These are phyloP conservation scores for Rhinopomastus cyanomelas DNA, from an alignment of 2,113 vertebrate genomes.

Conservation along the genomic window DNA sequence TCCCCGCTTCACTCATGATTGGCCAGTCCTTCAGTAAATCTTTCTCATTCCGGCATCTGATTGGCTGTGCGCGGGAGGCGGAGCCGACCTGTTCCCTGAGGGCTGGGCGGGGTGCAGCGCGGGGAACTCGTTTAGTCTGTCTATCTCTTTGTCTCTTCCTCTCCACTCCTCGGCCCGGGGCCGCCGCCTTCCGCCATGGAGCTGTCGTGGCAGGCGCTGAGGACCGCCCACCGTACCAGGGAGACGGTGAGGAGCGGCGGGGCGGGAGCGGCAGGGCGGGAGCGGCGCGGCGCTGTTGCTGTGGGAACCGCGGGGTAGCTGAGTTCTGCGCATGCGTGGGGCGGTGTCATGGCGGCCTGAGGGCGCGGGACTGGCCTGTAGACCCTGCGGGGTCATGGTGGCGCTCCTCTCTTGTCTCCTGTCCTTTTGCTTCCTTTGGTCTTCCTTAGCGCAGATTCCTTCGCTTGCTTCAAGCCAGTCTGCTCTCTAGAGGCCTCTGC, in stretches of 20 bases:
- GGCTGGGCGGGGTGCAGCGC: too few species aligned
- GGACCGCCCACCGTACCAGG: constrained; percentile 73
- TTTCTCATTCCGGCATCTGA: not conserved
- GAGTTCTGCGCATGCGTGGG: not conserved
- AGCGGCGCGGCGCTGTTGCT: not conserved
- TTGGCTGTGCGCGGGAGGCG: not conserved
- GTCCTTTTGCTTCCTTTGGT: too few species aligned
- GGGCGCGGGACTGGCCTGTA: too few species aligned
- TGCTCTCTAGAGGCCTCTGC: too few species aligned
- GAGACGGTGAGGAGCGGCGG: constrained; percentile 78
- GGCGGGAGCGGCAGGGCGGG: fast-evolving
- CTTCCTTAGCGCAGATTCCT: too few species aligned
- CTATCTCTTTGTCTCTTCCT: fast-evolving
- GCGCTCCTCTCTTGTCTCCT: too few species aligned
- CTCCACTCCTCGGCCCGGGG: too few species aligned
- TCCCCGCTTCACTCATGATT: fast-evolving
- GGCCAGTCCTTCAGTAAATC: not conserved
- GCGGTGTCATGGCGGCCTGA: too few species aligned
- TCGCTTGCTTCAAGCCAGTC: too few species aligned
- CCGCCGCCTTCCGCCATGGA: constrained; percentile 68
- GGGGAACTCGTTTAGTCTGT: fast-evolving
- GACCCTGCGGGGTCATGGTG: too few species aligned
- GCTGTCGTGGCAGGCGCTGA: constrained; percentile 78
- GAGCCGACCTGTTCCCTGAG: not conserved
- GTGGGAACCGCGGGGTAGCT: fast-evolving